These are phyloP conservation scores for Euwallacea fornicatus DNA, from an alignment of 1,140 invertebrate genomes.

Conservation along the genomic window DNA sequence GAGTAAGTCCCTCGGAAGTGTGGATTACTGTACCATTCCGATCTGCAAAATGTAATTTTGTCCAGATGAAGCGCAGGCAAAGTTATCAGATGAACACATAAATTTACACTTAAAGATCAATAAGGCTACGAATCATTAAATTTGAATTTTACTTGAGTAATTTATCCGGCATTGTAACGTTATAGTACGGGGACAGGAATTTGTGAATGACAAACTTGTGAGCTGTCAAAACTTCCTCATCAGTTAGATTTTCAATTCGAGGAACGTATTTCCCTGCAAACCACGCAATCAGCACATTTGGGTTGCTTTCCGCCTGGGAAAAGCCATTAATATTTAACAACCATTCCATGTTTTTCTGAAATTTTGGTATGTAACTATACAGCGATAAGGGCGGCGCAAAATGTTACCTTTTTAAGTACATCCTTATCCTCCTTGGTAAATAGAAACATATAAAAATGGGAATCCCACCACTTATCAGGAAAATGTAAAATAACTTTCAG, in stretches of 20 bases:
- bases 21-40: constrained; percentile 55
- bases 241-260: constrained; percentile 57
- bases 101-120: constrained; percentile 1
- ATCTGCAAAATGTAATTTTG: constrained; percentile 39
- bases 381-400: not conserved
- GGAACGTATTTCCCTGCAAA: constrained; percentile 59
- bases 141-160: constrained; percentile 45
- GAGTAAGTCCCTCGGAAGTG: constrained; percentile 57
- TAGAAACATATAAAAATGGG: not conserved
- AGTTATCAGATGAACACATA: too few relatives aligned
- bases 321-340: constrained; percentile 54
- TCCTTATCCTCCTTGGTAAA: constrained; percentile 44
- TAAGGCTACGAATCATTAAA: not conserved
- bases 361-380: not conserved
- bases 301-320: constrained; percentile 53
- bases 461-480: constrained; percentile 62
- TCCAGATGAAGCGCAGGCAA: too few relatives aligned
- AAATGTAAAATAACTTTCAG: constrained; percentile 79
- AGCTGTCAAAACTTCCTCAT: constrained; percentile 55
- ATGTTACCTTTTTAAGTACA: constrained; percentile 62
- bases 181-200: constrained; percentile 55
- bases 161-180: constrained; percentile 57
- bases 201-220: constrained; percentile 53
- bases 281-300: constrained; percentile 61
- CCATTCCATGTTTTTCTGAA: constrained; percentile 32